Conservation (phyloP, 64 coral and sea anemone species). For the Catalaphyllia jardinei region DNA sequence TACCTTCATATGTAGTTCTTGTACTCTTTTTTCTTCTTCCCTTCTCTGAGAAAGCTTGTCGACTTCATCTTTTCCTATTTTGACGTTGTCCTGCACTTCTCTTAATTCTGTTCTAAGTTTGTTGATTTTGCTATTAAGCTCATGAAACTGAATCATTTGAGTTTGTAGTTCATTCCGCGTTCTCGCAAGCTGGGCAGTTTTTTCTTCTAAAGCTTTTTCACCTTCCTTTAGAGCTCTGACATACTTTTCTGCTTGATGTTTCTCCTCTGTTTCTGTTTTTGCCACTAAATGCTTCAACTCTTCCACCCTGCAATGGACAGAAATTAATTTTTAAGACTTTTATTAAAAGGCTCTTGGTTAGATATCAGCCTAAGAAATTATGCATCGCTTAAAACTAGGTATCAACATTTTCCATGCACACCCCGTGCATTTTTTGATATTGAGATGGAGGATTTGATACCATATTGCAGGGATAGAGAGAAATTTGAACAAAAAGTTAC, state of each 20-base stretch:
- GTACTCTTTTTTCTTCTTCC: slow-evolving; percentile 51
- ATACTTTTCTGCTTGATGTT: slow-evolving; percentile 57
- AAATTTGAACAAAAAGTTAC: too few relatives aligned
- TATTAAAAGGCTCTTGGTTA: too few relatives aligned
- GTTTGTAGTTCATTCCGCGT: slow-evolving; percentile 77
- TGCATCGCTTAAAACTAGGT: too few relatives aligned
- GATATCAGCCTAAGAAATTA: too few relatives aligned
- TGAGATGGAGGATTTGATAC: too few relatives aligned
- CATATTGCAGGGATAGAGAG: too few relatives aligned
- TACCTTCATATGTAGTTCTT: slow-evolving; percentile 62
- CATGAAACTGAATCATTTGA: slow-evolving; percentile 69
- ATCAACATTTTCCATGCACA: too few relatives aligned
- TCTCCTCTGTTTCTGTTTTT: slow-evolving; percentile 64
- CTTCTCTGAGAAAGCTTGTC: slow-evolving; percentile 22
- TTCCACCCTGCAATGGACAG: slow-evolving; percentile 42
- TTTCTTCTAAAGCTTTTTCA: slow-evolving; percentile 80
- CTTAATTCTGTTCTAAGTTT: slow-evolving; percentile 58
- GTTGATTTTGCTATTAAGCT: slow-evolving; percentile 67
- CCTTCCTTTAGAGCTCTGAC: slow-evolving; percentile 74
- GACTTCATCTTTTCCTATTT: slow-evolving; percentile 34
- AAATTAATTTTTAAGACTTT: too few relatives aligned
- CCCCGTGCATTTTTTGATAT: too few relatives aligned
- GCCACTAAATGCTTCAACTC: slow-evolving; percentile 59
- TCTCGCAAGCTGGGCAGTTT: slow-evolving; percentile 64
- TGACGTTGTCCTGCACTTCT: slow-evolving; percentile 36